phyloP scores from a whole-genome alignment of 2,888 invertebrate species.

The Himalopsyche kuldschensis region DNA sequence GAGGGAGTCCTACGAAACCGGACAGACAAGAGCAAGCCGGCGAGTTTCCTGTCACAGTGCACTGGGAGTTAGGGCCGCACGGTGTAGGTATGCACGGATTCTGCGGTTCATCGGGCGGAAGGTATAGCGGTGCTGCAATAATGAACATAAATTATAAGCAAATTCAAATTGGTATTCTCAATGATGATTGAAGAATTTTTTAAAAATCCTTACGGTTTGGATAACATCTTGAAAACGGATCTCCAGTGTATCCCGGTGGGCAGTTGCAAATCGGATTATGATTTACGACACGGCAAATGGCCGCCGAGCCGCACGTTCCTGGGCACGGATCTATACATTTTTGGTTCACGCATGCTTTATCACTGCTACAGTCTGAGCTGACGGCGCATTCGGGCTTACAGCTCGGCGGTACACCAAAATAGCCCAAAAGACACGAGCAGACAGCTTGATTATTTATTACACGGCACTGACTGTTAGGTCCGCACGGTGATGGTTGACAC shows the following conservation, averaged over 20 bases:
- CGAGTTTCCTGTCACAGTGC: constrained; percentile 64
- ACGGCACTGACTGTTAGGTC: constrained; percentile 71
- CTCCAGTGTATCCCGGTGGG: constrained; percentile 62
- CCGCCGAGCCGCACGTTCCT: constrained; percentile 68
- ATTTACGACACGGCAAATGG: constrained; percentile 73
- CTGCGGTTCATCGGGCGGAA: constrained; percentile 21
- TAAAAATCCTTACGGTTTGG: constrained; percentile 49
- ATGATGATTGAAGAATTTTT: not conserved
- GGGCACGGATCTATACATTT: constrained; percentile 80
- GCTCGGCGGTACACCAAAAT: constrained; percentile 73
- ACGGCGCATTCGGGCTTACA: constrained; percentile 79
- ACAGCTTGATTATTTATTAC: constrained; percentile 71
- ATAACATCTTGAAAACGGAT: constrained; percentile 69
- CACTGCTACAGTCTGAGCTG: constrained; percentile 73
- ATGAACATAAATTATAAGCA: not conserved
- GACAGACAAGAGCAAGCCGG: constrained; percentile 71
- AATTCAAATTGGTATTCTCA: not conserved
- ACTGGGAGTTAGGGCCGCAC: constrained; percentile 73
- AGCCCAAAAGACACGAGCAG: constrained; percentile 74
- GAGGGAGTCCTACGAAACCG: constrained; percentile 71
- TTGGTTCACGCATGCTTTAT: constrained; percentile 74
- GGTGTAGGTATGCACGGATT: constrained; percentile 65
- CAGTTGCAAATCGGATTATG: constrained; percentile 82
- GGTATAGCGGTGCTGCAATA: constrained; percentile 25
- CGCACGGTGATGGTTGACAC: constrained; percentile 61